Evolutionary conservation across 2,888 invertebrate genomes (phyloP).

Genomic region (Catocala nupta): DNA sequence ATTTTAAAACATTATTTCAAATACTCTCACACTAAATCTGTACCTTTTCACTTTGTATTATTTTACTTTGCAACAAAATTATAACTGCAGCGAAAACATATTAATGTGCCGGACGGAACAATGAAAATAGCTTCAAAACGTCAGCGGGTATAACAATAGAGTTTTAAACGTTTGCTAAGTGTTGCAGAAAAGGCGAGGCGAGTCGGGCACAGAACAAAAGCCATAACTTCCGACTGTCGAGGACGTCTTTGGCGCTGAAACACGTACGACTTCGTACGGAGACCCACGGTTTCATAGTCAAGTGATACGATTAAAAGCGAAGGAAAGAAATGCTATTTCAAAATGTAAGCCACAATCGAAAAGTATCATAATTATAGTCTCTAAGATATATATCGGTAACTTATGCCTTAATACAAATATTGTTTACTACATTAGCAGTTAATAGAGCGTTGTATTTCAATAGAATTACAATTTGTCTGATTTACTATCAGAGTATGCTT

Average conservation of each 20-base stretch:
- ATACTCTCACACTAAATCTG: too few species aligned
- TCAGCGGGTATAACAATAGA: conserved; percentile 71
- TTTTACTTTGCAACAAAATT: conserved; percentile 26
- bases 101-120: conserved; percentile 58
- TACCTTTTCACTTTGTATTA: too few species aligned
- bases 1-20: too few species aligned
- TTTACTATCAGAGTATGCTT: too few species aligned
- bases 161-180: conserved; percentile 77
- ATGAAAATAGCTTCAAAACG: conserved; percentile 68
- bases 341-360: neutral
- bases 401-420: too few species aligned
- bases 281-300: conserved; percentile 10
- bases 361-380: too few species aligned
- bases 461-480: too few species aligned
- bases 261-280: conserved; percentile 41
- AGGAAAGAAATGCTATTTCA: neutral
- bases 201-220: conserved; percentile 69
- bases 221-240: conserved; percentile 60
- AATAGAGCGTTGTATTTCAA: too few species aligned
- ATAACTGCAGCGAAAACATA: conserved; percentile 49
- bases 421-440: too few species aligned
- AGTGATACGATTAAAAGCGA: conserved; percentile 17
- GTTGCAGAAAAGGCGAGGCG: conserved; percentile 73
- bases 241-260: conserved; percentile 53
- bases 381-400: too few species aligned